These are phyloP conservation scores for Atrina japonica DNA, from an alignment of 2,888 invertebrate species.

Conservation along the genomic window DNA sequence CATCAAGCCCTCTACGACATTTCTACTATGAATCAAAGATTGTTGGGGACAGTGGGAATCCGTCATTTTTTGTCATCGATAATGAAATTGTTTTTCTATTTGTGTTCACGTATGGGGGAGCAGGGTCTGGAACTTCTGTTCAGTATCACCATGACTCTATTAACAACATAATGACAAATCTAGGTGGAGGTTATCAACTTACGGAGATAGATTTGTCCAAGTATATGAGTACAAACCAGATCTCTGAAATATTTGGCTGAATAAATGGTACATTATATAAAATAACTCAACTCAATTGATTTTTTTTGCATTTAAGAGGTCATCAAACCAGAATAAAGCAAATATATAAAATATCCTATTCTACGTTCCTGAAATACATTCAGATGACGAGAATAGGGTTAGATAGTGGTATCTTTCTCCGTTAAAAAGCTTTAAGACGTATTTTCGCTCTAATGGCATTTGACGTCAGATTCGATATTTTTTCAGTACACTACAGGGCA, in stretches of 20 bases:
- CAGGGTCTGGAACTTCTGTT: conserved; percentile 61
- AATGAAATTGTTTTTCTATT: conserved; percentile 63
- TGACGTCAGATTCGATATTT: too few relatives aligned
- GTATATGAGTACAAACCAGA: conserved; percentile 29
- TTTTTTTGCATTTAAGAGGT: too few relatives aligned
- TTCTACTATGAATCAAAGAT: conserved; percentile 62
- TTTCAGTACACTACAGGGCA: too few relatives aligned
- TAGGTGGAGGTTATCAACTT: conserved; percentile 58
- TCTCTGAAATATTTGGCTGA: conserved; percentile 33
- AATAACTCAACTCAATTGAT: too few relatives aligned
- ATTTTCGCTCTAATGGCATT: too few relatives aligned
- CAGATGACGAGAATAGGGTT: too few relatives aligned
- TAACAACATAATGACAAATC: conserved; percentile 53
- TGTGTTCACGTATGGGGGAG: conserved; percentile 64
- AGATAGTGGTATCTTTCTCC: too few relatives aligned
- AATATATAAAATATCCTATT: too few relatives aligned
- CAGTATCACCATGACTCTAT: conserved; percentile 60
- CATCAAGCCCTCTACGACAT: conserved; percentile 42
- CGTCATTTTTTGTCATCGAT: conserved; percentile 63
- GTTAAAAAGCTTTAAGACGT: too few relatives aligned
- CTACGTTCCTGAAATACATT: too few relatives aligned
- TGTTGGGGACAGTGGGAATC: conserved; percentile 65
- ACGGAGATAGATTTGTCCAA: conserved; percentile 55
- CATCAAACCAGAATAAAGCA: too few relatives aligned
- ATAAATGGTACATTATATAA: too few relatives aligned